Base-by-base conservation (phyloP, 1,140 invertebrate genomes). In the Alviniconcha marisindica region DNA sequence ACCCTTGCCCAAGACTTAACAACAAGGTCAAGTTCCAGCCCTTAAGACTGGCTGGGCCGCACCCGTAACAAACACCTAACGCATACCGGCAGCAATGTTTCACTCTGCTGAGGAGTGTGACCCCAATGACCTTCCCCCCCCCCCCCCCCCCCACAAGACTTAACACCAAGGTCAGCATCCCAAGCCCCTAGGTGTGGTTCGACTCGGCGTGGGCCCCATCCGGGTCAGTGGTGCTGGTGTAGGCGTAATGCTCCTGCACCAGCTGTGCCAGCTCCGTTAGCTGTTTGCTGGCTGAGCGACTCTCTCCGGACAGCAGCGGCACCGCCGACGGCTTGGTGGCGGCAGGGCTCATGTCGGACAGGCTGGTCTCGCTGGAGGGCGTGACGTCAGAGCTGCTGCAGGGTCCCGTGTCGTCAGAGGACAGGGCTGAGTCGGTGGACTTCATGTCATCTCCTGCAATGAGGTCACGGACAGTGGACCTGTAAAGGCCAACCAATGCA, bases 221-320 rank as follows among this genome's bases (percentile, higher is more conserved):
- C 24, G 10, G 24, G n/a, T 40, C 54, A 4, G 38, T n/a, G 14
- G 38, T n/a, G 38, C n/a, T n/a, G 18, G 79, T 78, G 54, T 85
- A 90, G 18, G 85, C 87, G 74, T 91, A 92, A 71, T 91, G 91
- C 73, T 90, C 87, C 60, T 91, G 90, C 4, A 92, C 91, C 79
- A 91, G 89, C 83, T 92, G 90, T 28, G 91, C 91, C 36, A 92
- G 84, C 54, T 89, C 87, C 42, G 90, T 90, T n/a, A 92, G 87
- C 84, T 90, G 89, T 28, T 88, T 85, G 21, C 87, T 83, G 48
- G 91, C 85, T 24, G 89, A 87, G 24, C 77, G 33, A 38, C 31
- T 71, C 38, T 79, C 31, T 31, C 40, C 38, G 51, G n/a, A 42
- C 24, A 36, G 31, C 18, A 54, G 38, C 4, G 44, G 28, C 18